Base-by-base conservation (phyloP, 2,113 vertebrate genomes). In the Sterrhoptilus dennistouni region DNA sequence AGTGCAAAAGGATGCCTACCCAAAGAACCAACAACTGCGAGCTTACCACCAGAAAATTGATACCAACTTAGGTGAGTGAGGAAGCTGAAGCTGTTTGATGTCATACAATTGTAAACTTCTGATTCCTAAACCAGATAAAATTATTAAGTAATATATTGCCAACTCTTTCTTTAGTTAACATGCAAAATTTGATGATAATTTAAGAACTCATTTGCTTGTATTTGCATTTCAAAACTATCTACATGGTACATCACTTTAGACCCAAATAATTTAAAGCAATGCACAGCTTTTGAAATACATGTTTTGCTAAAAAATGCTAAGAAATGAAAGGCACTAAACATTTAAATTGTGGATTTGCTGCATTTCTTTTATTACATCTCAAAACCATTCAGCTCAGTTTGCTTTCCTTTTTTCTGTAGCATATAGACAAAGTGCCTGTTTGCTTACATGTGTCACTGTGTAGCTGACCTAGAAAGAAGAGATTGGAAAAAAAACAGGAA, bases 11-110 rank as follows among this genome's bases (percentile, higher is more conserved):
- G 98, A 98, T 77, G 45, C 57, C 72, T 98, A 98, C 74, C 90
- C 98, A 1, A 98, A 97, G 97, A 99, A 99, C 86, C 96, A 93
- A 28, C 97, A 98, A 27, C 98, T 99, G 31, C 97, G 63, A 71
- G 95, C 98, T 71, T 99, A 98, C 92, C 99, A 99, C 91, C 97
- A 99, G 87, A 98, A 98, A 92, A 98, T 99, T 13, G 99, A 99
- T 97, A 98, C 79, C 38, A 99, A 99, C 93, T 97, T 99, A 63
- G 99, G 99, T 99, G 97, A 98, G 97, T 85, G 33, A 63, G 12
- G 45, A 90, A 80, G 60, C 29, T 56, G 54, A 83, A 64, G 22
- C 38, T 90, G 25, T 74, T 57, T 42, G 42, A 59, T n/a, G 45
- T 74, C 19, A 45, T 38, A 11, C 9, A 54, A 1, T 9, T 65